Evolutionary conservation across 2,113 vertebrate species (phyloP).

Genomic region (Progne subis): DNA sequence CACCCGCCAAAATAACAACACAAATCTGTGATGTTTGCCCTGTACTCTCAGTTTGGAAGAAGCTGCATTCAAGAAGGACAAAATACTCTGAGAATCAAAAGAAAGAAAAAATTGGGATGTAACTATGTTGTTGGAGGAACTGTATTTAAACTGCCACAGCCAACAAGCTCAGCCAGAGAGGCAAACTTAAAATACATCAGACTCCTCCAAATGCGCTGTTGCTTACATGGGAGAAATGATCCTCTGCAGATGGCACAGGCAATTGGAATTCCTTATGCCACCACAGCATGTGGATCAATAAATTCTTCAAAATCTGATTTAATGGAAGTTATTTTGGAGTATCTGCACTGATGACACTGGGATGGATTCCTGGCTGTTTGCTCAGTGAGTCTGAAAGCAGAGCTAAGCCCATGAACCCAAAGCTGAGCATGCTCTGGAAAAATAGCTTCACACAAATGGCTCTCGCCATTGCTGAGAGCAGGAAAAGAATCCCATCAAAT

Average conservation of each 20-base stretch:
- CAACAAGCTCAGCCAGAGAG: neutral
- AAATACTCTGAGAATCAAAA: neutral
- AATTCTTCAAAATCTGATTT: neutral
- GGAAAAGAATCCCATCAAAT: neutral
- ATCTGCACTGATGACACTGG: neutral
- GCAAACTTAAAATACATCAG: neutral
- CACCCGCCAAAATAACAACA: neutral
- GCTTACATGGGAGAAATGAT: neutral
- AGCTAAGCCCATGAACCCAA: neutral
- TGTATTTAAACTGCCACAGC: neutral
- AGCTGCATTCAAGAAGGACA: neutral
- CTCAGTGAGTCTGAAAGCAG: neutral
- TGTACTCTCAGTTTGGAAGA: neutral
- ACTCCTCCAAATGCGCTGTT: neutral
- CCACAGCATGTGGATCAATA: neutral
- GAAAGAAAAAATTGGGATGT: neutral
- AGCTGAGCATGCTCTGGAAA: neutral
- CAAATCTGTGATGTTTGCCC: neutral
- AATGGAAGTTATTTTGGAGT: neutral
- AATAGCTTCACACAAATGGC: neutral
- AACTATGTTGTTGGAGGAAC: neutral
- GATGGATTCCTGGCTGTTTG: neutral
- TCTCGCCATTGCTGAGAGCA: neutral
- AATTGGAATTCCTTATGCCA: neutral
- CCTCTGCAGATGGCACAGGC: neutral